phyloP scores from a whole-genome alignment of 2,797 vertebrate species.

The Gadopsis bispinosus region DNA sequence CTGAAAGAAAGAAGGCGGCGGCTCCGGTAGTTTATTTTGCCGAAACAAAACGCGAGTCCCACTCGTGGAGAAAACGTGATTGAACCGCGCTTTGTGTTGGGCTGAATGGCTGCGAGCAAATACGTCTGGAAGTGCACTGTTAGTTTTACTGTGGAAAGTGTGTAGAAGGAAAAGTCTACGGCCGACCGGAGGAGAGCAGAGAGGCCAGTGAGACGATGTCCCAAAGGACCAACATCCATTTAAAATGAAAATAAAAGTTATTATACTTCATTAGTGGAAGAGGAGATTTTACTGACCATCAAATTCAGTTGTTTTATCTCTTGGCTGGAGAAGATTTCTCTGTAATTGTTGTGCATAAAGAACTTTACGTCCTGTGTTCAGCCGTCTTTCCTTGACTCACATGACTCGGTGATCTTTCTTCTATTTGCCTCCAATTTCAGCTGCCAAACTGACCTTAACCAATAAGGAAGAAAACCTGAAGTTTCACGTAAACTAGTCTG shows the following conservation, averaged over 20 bases:
- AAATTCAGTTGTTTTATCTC: background rate
- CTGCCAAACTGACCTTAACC: background rate
- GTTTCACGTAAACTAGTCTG: no score
- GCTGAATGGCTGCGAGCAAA: slow-evolving; percentile 62
- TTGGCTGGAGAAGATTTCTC: no score
- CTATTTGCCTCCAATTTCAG: background rate
- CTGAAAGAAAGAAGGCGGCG: slow-evolving; percentile 59
- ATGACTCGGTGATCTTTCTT: background rate
- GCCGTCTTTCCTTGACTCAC: background rate
- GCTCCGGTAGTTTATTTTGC: slow-evolving; percentile 73
- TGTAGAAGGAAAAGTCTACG: background rate
- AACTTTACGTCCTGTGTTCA: no score
- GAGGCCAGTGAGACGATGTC: slow-evolving; percentile 27
- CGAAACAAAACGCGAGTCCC: slow-evolving; percentile 60
- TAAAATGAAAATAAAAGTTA: background rate
- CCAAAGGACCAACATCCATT: background rate
- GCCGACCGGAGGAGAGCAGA: slow-evolving; percentile 21
- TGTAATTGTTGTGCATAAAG: no score
- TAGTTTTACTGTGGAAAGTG: slow-evolving; percentile 53
- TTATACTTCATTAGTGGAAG: background rate
- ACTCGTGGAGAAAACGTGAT: slow-evolving; percentile 53
- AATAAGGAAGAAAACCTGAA: background rate
- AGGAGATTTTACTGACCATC: background rate
- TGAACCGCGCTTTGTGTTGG: slow-evolving; percentile 56
- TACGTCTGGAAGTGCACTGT: slow-evolving; percentile 64